These are phyloP conservation scores for Terebella lapidaria DNA, from an alignment of 2,888 invertebrate species.

Conservation along the genomic window DNA sequence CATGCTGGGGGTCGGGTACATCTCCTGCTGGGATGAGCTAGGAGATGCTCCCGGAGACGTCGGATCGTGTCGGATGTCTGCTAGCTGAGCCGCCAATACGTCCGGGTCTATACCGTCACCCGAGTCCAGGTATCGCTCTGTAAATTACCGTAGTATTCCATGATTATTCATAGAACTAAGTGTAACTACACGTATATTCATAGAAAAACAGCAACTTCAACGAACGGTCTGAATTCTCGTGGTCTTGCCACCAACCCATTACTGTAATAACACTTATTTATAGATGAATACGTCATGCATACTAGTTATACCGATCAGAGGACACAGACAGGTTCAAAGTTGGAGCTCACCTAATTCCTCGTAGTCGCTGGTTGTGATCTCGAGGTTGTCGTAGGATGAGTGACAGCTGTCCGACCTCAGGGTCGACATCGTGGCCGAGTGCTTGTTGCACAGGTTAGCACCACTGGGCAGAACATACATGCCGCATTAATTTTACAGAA, in stretches of 20 bases:
- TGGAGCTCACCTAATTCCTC: conserved; percentile 27
- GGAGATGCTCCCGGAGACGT: conserved; percentile 40
- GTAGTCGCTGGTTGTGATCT: conserved; percentile 30
- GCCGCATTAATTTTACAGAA: too few species aligned
- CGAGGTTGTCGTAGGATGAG: conserved; percentile 48
- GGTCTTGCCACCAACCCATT: too few species aligned
- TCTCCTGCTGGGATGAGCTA: conserved; percentile 44
- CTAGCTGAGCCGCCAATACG: conserved; percentile 42
- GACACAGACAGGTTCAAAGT: too few species aligned
- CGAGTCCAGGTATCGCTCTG: conserved; percentile 19
- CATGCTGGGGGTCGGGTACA: conserved; percentile 41
- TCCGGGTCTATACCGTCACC: conserved; percentile 44
- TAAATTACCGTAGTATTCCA: too few species aligned
- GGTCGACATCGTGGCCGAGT: conserved; percentile 22
- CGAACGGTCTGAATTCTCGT: too few species aligned
- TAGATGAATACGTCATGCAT: too few species aligned
- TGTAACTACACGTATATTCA: too few species aligned
- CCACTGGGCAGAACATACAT: conserved; percentile 16
- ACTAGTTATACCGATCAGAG: too few species aligned
- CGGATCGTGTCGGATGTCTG: conserved; percentile 31
- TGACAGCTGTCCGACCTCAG: conserved; percentile 32
- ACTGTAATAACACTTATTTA: too few species aligned
- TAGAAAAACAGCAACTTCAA: too few species aligned
- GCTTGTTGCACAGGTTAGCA: conserved; percentile 14
- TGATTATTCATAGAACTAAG: too few species aligned